A percentile compares a stretch with the other conserved stretches of the same genome.
These are phyloP conservation scores for Euleptes europaea DNA, from an alignment of 2,113 vertebrate species.

Conservation along the genomic window DNA sequence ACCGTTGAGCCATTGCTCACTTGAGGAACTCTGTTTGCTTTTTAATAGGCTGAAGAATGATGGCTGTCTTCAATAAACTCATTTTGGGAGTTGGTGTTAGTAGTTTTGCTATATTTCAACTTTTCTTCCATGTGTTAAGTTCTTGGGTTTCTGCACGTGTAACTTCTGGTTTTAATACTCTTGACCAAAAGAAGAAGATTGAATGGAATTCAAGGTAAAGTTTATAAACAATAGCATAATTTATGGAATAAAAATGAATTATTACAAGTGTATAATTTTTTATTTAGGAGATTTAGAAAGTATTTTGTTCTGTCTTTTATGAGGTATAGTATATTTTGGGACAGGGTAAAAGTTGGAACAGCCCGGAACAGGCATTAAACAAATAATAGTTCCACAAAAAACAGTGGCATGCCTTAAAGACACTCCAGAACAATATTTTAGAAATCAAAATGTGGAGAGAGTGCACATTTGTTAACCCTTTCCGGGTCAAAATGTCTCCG, in stretches of 20 bases:
- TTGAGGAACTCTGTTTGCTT: constrained; percentile 40
- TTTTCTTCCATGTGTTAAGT: constrained; percentile 90
- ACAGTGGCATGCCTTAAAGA: too few relatives aligned
- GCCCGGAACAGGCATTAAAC: too few relatives aligned
- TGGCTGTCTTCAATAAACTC: constrained; percentile 85
- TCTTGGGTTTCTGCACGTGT: constrained; percentile 84
- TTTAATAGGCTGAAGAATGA: constrained; percentile 77
- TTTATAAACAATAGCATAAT: not conserved
- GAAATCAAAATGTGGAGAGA: too few relatives aligned
- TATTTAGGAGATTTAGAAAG: not conserved
- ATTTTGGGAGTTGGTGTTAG: constrained; percentile 75
- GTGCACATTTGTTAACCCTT: too few relatives aligned
- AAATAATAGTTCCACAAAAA: too few relatives aligned
- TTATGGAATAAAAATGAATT: not conserved
- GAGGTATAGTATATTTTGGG: too few relatives aligned
- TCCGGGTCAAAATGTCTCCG: too few relatives aligned
- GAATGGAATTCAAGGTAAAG: constrained; percentile 98
- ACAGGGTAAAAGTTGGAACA: too few relatives aligned
- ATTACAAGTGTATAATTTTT: not conserved
- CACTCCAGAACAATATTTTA: too few relatives aligned
- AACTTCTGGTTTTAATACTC: constrained; percentile 83
- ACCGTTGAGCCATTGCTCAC: not conserved
- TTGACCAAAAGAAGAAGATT: constrained; percentile 90
- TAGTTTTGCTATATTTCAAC: constrained; percentile 91
- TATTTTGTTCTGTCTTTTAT: not conserved